Percentiles rank a stretch among this genome's conserved stretches.
These are phyloP conservation scores for Siniperca knerii DNA, from an alignment of 2,113 vertebrate genomes.

Conservation along the genomic window DNA sequence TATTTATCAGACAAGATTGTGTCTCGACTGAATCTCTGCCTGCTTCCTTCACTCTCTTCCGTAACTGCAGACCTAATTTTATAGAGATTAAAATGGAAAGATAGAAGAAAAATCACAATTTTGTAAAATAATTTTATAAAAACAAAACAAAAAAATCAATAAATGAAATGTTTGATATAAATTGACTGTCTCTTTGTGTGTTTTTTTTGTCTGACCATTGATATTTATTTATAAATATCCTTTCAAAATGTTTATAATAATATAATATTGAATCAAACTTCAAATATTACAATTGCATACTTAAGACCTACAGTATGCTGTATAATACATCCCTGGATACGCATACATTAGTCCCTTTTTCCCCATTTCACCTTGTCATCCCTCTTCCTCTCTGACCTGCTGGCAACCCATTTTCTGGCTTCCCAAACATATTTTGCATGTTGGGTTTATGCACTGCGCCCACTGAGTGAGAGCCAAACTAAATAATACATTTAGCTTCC, in stretches of 20 bases:
- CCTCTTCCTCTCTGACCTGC: slow-evolving; percentile 10
- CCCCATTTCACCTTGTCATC: neutral
- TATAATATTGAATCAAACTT: neutral
- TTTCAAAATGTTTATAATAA: neutral
- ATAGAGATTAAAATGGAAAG: slow-evolving; percentile 65
- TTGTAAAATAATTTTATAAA: slow-evolving; percentile 80
- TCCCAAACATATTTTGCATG: slow-evolving; percentile 32
- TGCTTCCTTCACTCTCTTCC: slow-evolving; percentile 62
- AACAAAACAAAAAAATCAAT: slow-evolving; percentile 39
- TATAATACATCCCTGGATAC: neutral
- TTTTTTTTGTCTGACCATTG: neutral
- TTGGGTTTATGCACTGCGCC: slow-evolving; percentile 14
- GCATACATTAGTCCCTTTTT: neutral
- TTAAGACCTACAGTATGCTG: neutral
- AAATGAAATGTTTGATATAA: slow-evolving; percentile 77
- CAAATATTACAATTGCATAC: neutral
- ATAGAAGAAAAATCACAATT: slow-evolving; percentile 58
- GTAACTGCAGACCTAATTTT: slow-evolving; percentile 67
- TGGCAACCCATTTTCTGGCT: slow-evolving; percentile 18
- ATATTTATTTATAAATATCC: neutral
- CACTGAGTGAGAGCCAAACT: slow-evolving; percentile 42
- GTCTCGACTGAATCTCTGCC: slow-evolving; percentile 55
- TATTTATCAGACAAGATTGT: slow-evolving; percentile 63
- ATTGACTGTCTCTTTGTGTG: slow-evolving; percentile 17
- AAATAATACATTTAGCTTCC: slow-evolving; percentile 60